Evolutionary conservation across 2,113 vertebrate species (phyloP).

Genomic region (Burhinus oedicnemus): DNA sequence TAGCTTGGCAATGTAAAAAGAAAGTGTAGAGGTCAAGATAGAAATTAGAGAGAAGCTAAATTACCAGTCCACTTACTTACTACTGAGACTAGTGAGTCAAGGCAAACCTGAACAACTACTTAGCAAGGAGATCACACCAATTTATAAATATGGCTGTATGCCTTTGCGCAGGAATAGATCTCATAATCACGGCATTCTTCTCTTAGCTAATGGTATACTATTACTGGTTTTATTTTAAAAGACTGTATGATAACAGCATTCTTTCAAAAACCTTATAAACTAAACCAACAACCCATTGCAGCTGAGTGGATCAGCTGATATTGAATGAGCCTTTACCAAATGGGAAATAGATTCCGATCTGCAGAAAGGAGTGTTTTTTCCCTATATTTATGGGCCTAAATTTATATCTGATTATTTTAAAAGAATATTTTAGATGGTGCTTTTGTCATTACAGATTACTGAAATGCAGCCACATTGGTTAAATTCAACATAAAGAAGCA

Average conservation of each 20-base stretch:
- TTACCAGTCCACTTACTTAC: not conserved
- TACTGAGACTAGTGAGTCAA: not conserved
- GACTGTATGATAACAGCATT: not conserved
- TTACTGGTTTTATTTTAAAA: not conserved
- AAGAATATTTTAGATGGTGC: not conserved
- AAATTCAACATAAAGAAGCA: not conserved
- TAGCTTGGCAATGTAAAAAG: not conserved
- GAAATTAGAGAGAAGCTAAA: constrained; percentile 9
- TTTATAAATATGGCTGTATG: not conserved
- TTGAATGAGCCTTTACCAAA: not conserved
- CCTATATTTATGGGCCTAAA: not conserved
- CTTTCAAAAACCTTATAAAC: not conserved
- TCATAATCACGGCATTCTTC: not conserved
- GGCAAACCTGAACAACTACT: not conserved
- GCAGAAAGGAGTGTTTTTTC: not conserved
- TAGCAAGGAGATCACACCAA: not conserved
- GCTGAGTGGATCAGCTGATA: not conserved
- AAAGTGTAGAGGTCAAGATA: not conserved
- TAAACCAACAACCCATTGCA: not conserved
- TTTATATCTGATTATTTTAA: not conserved
- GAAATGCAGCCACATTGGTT: not conserved
- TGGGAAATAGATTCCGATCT: not conserved
- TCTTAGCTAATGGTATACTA: not conserved
- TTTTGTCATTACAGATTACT: not conserved
- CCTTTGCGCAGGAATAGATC: not conserved